Conservation (phyloP, 1,140 invertebrate genomes). For the Apis dorsata region DNA sequence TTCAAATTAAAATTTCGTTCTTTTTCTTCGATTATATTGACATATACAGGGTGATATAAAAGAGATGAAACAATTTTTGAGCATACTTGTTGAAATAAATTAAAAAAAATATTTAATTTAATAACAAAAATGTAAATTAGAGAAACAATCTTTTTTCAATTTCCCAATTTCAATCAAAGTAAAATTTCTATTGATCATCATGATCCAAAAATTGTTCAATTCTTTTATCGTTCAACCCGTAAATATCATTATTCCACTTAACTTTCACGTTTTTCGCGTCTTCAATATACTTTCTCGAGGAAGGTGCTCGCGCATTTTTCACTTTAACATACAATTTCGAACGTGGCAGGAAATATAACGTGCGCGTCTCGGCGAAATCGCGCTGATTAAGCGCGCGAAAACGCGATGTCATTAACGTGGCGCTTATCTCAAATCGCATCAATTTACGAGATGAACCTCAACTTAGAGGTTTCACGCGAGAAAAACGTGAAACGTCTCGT, state of each 20-base stretch:
- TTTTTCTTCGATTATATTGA: neutral
- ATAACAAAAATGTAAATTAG: neutral
- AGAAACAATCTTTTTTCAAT: neutral
- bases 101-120: too few species aligned
- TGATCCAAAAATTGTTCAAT: neutral
- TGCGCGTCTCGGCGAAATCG: neutral
- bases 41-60: neutral
- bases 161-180: neutral
- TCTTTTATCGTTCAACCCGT: neutral
- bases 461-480: neutral
- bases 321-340: neutral
- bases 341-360: neutral
- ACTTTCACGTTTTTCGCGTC: neutral
- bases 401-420: slow-evolving; percentile 44
- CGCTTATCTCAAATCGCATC: slow-evolving; percentile 48
- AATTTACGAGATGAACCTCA: slow-evolving; percentile 33
- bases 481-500: slow-evolving; percentile 36
- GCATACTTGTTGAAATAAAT: neutral
- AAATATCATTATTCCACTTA: neutral
- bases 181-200: neutral
- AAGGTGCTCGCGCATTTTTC: neutral
- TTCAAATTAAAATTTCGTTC: neutral
- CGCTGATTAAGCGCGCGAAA: slow-evolving; percentile 41
- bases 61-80: neutral
- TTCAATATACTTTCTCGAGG: neutral